Evolutionary conservation across 2,113 vertebrate genomes (phyloP).

Genomic region (Malurus melanocephalus): DNA sequence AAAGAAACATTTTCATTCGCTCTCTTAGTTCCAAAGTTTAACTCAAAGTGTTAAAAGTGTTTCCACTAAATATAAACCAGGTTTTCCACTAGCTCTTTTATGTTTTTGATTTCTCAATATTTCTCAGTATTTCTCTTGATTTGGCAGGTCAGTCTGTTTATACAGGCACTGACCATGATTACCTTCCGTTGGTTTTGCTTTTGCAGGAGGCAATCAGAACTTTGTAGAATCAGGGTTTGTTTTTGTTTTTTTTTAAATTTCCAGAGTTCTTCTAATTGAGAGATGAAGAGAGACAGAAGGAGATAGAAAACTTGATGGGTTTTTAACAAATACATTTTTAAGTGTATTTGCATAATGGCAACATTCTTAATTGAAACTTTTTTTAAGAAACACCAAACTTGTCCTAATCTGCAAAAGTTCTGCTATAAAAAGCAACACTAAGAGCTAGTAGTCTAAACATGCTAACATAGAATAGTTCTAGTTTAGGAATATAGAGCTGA

Average conservation of each 20-base stretch:
- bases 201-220: not conserved
- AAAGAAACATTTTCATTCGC: not conserved
- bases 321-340: not conserved
- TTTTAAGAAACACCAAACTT: not conserved
- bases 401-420: not conserved
- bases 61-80: slow-evolving; percentile 29
- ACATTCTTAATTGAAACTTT: not conserved
- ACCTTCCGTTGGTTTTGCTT: not conserved
- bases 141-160: slow-evolving; percentile 11
- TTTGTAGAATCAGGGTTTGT: not conserved
- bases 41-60: slow-evolving; percentile 14
- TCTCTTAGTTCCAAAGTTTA: not conserved
- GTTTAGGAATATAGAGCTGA: not conserved
- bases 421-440: not conserved
- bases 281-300: not conserved
- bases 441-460: not conserved
- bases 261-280: not conserved
- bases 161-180: not conserved
- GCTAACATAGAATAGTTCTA: not conserved
- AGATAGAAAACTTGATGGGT: not conserved
- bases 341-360: not conserved
- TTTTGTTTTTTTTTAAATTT: not conserved
- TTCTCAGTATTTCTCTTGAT: slow-evolving; percentile 47
- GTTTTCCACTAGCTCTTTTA: slow-evolving; percentile 28
- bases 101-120: slow-evolving; percentile 25